Evolutionary conservation across 2,797 vertebrate genomes (phyloP).

Genomic region (Halcyon chelicuti): DNA sequence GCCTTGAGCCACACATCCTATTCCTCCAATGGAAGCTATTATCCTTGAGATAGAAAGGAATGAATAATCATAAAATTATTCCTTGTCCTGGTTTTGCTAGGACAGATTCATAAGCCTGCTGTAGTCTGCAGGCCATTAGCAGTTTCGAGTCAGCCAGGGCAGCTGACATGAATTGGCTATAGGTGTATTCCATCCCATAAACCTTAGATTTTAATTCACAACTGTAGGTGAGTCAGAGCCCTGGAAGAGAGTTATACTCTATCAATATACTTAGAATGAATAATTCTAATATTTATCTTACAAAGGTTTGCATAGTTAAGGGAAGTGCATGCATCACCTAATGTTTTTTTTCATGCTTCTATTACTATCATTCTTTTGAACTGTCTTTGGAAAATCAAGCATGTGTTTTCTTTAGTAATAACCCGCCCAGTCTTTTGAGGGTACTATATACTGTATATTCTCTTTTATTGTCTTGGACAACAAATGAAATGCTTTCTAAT

Average conservation of each 20-base stretch:
- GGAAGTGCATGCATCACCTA: background rate
- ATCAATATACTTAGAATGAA: background rate
- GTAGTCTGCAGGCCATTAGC: background rate
- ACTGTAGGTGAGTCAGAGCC: background rate
- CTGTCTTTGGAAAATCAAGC: background rate
- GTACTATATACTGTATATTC: background rate
- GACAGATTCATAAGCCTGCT: background rate
- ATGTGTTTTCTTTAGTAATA: background rate
- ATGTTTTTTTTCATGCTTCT: background rate
- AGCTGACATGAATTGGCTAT: background rate
- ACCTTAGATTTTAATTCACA: background rate
- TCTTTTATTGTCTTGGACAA: background rate
- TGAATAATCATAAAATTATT: background rate
- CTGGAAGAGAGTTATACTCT: background rate
- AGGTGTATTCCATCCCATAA: background rate
- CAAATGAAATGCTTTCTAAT: background rate
- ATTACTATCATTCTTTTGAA: background rate
- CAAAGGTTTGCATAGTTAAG: background rate
- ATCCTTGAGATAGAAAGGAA: background rate
- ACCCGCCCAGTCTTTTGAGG: background rate
- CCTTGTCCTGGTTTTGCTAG: background rate
- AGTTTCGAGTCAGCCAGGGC: background rate
- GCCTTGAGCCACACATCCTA: background rate
- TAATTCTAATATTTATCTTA: background rate
- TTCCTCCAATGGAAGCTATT: background rate